phyloP scores from a whole-genome alignment of 2,888 invertebrate species.

The Phasia obesa region DNA sequence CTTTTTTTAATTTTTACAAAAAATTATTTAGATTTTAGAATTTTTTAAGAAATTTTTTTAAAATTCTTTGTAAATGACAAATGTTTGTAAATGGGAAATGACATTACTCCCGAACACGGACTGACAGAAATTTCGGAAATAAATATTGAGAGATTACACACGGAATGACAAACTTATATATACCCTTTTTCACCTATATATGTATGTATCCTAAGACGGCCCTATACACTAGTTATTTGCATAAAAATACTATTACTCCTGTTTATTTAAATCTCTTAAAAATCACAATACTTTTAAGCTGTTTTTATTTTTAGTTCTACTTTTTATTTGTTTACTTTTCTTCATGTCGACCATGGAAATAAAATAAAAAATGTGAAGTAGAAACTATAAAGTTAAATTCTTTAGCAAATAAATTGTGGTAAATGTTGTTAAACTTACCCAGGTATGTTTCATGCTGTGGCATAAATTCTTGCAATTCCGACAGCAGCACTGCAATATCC shows the following conservation, averaged over 20 bases:
- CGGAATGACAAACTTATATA: no score
- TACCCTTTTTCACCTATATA: no score
- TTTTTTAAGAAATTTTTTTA: no score
- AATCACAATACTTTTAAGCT: neutral
- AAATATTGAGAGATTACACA: no score
- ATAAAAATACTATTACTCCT: neutral
- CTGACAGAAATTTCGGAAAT: no score
- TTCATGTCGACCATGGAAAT: neutral
- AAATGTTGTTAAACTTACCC: conserved; percentile 83
- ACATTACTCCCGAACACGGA: no score
- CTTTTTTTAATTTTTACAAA: no score
- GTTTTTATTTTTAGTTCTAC: neutral
- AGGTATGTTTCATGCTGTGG: conserved; percentile 92
- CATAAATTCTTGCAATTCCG: conserved; percentile 93
- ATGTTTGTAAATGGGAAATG: no score
- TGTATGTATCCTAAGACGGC: no score
- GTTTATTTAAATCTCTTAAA: neutral
- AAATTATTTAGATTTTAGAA: no score
- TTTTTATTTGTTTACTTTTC: neutral
- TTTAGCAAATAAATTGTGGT: conserved; percentile 19
- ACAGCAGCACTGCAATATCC: conserved; percentile 90
- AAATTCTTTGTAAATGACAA: no score
- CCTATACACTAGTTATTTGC: neutral
- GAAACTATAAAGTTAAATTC: conserved; percentile 15
- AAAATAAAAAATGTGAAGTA: neutral